Evolutionary conservation across 2,797 vertebrate species (phyloP).

Genomic region (Alectoris magna): DNA sequence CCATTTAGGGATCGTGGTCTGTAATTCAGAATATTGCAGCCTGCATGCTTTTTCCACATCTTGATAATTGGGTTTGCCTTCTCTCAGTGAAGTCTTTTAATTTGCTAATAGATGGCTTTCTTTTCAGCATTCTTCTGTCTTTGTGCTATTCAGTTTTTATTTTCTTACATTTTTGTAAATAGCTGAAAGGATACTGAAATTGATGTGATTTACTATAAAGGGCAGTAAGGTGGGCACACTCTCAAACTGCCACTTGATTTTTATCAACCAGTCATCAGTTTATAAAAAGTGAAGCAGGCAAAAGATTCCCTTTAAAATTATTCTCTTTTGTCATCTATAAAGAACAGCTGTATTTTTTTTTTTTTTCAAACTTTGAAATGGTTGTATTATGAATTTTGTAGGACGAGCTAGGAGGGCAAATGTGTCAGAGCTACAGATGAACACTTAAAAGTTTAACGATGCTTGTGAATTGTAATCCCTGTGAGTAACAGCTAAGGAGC

Average conservation of each 20-base stretch:
- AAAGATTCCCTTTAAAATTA: background rate
- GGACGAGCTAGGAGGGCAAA: background rate
- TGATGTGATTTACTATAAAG: background rate
- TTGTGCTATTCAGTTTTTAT: background rate
- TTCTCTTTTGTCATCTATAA: background rate
- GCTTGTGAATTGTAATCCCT: too few relatives aligned
- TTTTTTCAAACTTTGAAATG: conserved; percentile 1
- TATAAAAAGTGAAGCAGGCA: background rate
- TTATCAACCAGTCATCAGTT: background rate
- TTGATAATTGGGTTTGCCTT: background rate
- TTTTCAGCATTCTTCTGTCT: background rate
- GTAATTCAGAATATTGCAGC: background rate
- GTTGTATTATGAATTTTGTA: background rate
- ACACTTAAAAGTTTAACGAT: background rate
- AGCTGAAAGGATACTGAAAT: background rate
- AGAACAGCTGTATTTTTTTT: background rate
- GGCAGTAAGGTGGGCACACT: background rate
- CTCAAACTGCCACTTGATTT: background rate
- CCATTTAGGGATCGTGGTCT: background rate
- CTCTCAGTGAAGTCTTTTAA: background rate
- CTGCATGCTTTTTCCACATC: background rate
- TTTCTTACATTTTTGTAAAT: background rate
- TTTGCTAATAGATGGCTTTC: background rate
- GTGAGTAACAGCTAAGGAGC: background rate
- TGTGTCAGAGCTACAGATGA: background rate